Conservation (phyloP, 1,140 invertebrate species). For the Lasioglossum albipes region DNA sequence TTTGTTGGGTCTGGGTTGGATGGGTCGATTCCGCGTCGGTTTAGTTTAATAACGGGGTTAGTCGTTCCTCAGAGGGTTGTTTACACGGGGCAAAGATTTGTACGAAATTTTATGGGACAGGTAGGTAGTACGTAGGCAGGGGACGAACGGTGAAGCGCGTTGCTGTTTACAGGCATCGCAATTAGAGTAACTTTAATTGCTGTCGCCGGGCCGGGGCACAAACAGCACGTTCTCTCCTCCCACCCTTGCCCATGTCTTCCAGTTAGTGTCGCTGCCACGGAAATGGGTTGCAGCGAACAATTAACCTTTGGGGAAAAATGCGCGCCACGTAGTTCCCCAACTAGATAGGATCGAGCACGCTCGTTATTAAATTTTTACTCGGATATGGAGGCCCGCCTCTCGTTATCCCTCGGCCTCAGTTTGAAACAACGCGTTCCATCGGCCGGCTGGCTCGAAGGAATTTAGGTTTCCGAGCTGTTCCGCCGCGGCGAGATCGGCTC, state of each 20-base stretch:
- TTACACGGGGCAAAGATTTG: neutral
- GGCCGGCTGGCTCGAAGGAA: no score
- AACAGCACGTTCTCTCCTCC: neutral
- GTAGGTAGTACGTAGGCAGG: no score
- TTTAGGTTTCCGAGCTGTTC: no score
- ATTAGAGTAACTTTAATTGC: conserved; percentile 45
- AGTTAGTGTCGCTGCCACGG: neutral
- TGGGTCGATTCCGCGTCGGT: neutral
- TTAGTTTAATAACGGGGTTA: neutral
- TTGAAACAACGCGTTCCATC: neutral
- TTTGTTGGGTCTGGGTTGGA: neutral
- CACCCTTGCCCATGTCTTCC: neutral
- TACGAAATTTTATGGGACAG: neutral
- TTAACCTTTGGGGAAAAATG: conserved; percentile 20
- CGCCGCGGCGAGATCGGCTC: no score
- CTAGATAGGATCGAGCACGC: neutral
- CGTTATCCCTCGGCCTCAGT: neutral
- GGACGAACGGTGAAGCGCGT: neutral
- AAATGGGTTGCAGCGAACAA: conserved; percentile 16
- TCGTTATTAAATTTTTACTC: conserved; percentile 18
- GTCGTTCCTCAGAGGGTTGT: neutral
- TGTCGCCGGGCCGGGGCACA: conserved; percentile 1
- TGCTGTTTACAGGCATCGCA: conserved; percentile 33
- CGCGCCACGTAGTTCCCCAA: neutral
- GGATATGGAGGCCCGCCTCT: neutral